Percentiles rank a stretch among this genome's conserved stretches.
Conservation (phyloP, 1,140 invertebrate species). For the Drosophila parabipectinata region DNA sequence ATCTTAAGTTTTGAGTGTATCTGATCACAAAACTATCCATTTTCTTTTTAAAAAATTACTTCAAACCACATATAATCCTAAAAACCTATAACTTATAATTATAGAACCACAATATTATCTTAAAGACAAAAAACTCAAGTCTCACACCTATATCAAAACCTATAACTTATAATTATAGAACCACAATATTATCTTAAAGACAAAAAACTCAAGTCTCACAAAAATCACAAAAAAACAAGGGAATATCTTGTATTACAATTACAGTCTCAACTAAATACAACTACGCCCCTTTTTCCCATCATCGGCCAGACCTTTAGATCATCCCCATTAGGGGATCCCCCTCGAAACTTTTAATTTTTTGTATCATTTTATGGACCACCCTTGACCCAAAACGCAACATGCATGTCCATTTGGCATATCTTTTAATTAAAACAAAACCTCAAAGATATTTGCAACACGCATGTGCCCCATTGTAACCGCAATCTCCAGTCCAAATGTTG, state of each 20-base stretch:
- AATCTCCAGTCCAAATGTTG: constrained; percentile 65
- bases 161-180: too few relatives aligned
- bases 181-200: not conserved
- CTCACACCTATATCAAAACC: too few relatives aligned
- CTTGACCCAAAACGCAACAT: constrained; percentile 11
- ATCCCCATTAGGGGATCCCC: not conserved
- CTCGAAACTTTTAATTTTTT: not conserved
- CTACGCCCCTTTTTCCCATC: not conserved
- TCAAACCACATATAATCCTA: not conserved
- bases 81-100: not conserved
- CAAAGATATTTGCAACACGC: constrained; percentile 65
- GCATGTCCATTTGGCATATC: constrained; percentile 75
- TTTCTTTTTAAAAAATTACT: not conserved
- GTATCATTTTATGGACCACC: not conserved
- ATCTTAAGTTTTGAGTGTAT: too few relatives aligned
- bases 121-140: not conserved
- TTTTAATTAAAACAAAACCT: constrained; percentile 69
- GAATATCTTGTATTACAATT: not conserved
- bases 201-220: not conserved
- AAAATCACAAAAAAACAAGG: not conserved
- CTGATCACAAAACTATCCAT: not conserved
- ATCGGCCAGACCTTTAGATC: not conserved
- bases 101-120: not conserved
- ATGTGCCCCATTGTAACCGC: constrained; percentile 36
- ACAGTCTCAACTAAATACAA: not conserved